Conservation (phyloP, 2,888 invertebrate genomes). For the Miltochrista miniata region DNA sequence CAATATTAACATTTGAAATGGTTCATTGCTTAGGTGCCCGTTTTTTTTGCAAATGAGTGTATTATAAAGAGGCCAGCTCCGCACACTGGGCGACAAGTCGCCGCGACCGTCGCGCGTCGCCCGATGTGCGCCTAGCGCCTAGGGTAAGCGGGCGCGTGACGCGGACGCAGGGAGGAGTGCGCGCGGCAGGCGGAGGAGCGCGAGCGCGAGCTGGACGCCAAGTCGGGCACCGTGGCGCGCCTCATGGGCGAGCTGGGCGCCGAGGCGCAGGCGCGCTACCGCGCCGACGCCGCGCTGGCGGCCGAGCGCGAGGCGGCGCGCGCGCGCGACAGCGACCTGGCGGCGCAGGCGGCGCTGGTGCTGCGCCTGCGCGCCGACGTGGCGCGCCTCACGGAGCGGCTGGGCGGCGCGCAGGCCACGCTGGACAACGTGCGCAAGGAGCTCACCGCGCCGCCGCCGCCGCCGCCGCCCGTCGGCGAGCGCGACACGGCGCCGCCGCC, state of each 20-base stretch:
- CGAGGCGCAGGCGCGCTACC: conserved; percentile 19
- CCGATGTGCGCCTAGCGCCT: too few relatives aligned
- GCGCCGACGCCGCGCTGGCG: conserved; percentile 15
- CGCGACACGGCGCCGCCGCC: conserved; percentile 5
- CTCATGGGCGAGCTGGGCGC: conserved; percentile 27
- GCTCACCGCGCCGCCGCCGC: conserved; percentile 45
- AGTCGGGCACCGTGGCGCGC: conserved; percentile 20
- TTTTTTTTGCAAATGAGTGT: too few relatives aligned
- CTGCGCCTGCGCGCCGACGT: conserved; percentile 57
- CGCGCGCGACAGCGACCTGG: conserved; percentile 54
- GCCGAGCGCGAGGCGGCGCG: conserved; percentile 26
- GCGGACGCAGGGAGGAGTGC: background rate
- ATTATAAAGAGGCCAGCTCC: too few relatives aligned
- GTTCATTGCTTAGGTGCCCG: too few relatives aligned
- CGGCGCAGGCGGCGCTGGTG: conserved; percentile 52
- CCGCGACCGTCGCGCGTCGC: too few relatives aligned
- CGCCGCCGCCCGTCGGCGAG: conserved; percentile 11
- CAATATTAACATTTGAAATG: too few relatives aligned
- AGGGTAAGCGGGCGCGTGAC: too few relatives aligned
- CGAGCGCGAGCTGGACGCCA: conserved; percentile 22
- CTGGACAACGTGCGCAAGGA: conserved; percentile 69
- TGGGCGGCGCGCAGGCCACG: conserved; percentile 55
- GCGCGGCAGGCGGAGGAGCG: conserved; percentile 8
- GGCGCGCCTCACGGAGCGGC: conserved; percentile 58
- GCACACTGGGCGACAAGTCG: too few relatives aligned